Conservation (phyloP, 2,113 vertebrate genomes). For the Cinclus mexicanus region DNA sequence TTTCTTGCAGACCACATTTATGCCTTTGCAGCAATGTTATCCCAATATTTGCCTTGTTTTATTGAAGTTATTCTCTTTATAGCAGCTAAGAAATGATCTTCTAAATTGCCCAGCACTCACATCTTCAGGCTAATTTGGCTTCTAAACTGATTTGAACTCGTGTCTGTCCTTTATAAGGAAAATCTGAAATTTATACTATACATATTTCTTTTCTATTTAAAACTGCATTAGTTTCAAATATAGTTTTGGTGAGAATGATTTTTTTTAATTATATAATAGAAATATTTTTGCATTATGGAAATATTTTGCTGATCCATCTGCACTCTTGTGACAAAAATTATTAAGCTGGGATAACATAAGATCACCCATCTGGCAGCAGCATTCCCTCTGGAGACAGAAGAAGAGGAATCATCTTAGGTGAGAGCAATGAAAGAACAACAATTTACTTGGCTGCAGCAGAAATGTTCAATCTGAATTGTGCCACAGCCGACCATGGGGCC, state of each 20-base stretch:
- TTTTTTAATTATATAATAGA: background rate
- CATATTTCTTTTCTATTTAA: background rate
- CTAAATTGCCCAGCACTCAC: background rate
- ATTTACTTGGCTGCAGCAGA: background rate
- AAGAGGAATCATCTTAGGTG: background rate
- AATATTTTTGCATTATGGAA: background rate
- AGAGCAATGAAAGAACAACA: background rate
- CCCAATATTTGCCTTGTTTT: background rate
- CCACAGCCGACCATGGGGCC: fast-evolving
- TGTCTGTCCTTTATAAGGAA: background rate
- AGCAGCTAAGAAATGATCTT: background rate
- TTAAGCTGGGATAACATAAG: background rate
- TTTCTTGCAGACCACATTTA: background rate
- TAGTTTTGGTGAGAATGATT: background rate
- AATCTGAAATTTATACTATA: background rate
- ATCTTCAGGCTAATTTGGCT: background rate
- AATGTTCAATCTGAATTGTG: background rate
- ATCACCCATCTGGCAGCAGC: background rate
- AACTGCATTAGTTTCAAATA: background rate
- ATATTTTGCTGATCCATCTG: background rate
- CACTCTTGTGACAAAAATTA: background rate
- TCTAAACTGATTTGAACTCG: background rate
- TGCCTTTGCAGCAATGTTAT: background rate
- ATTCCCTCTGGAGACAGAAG: background rate
- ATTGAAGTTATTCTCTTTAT: background rate